These are phyloP conservation scores for Chaetodon trifasciatus DNA, from an alignment of 2,797 vertebrate species.

Conservation along the genomic window DNA sequence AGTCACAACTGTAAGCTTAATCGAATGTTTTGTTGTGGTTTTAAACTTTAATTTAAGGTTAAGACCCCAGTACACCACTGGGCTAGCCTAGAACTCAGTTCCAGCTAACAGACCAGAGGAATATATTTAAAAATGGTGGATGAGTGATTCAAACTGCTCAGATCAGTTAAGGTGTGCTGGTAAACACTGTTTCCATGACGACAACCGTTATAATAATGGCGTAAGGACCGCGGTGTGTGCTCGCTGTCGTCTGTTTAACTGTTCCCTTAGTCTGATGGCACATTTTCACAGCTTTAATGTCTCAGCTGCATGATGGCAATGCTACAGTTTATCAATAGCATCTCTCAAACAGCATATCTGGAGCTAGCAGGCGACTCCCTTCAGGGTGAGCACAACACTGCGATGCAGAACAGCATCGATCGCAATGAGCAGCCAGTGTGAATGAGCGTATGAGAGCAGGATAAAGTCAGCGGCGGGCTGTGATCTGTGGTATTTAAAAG, in stretches of 20 bases:
- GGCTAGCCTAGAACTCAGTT: background rate
- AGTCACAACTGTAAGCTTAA: background rate
- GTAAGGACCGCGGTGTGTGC: background rate
- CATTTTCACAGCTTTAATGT: background rate
- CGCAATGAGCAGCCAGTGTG: background rate
- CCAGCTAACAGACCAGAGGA: background rate
- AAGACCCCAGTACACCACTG: background rate
- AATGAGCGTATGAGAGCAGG: background rate
- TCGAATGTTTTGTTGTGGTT: background rate
- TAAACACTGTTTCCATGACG: slow-evolving; percentile 52
- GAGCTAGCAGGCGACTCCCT: background rate
- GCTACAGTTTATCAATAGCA: background rate
- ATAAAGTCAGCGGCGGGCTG: background rate
- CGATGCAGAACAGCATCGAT: background rate
- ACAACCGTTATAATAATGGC: slow-evolving; percentile 16
- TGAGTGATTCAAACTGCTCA: slow-evolving; percentile 1
- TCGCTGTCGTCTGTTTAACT: slow-evolving; percentile 7
- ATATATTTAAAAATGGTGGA: background rate
- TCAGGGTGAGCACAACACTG: background rate
- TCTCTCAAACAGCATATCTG: background rate
- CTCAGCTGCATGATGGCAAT: background rate
- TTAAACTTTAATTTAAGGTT: background rate
- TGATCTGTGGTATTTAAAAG: background rate
- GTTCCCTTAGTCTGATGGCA: background rate
- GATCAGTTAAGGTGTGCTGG: background rate